A percentile compares a stretch with the other conserved stretches of the same genome.
Evolutionary conservation across 2,113 vertebrate species (phyloP).

Genomic region (Poeciliopsis occidentalis): DNA sequence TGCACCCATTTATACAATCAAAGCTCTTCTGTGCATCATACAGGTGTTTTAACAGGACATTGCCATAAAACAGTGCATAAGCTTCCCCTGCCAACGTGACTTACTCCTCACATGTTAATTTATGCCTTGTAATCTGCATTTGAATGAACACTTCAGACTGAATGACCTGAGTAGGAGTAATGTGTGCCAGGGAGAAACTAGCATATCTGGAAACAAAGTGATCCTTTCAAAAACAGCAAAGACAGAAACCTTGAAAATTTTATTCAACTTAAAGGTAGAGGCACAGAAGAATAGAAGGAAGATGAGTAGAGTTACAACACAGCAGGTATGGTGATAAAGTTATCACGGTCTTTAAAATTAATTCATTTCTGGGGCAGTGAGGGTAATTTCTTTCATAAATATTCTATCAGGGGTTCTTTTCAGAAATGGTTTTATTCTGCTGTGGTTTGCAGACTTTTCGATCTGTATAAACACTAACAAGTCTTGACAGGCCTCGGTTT

Average conservation of each 20-base stretch:
- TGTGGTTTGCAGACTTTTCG: constrained; percentile 7
- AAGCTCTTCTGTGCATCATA: background rate
- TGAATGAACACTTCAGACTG: background rate
- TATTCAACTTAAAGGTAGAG: constrained; percentile 3
- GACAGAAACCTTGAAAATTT: constrained; percentile 9
- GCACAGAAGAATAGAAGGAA: background rate
- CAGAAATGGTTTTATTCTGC: constrained; percentile 3
- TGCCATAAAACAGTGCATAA: background rate
- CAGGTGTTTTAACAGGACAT: background rate
- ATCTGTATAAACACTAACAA: constrained; percentile 23
- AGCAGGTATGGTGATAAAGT: background rate
- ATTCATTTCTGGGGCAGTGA: background rate
- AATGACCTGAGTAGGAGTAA: background rate
- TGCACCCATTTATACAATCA: background rate
- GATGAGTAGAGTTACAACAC: background rate
- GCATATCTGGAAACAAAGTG: constrained; percentile 4
- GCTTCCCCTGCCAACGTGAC: background rate
- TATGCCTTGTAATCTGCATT: background rate
- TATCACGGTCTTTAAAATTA: background rate
- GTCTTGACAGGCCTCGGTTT: constrained; percentile 34
- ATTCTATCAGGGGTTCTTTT: background rate
- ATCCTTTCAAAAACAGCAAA: background rate
- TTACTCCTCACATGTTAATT: background rate
- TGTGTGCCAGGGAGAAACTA: background rate
- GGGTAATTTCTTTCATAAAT: constrained; percentile 5